These are phyloP conservation scores for Drosophila parabipectinata DNA, from an alignment of 1,140 invertebrate genomes.

Conservation along the genomic window DNA sequence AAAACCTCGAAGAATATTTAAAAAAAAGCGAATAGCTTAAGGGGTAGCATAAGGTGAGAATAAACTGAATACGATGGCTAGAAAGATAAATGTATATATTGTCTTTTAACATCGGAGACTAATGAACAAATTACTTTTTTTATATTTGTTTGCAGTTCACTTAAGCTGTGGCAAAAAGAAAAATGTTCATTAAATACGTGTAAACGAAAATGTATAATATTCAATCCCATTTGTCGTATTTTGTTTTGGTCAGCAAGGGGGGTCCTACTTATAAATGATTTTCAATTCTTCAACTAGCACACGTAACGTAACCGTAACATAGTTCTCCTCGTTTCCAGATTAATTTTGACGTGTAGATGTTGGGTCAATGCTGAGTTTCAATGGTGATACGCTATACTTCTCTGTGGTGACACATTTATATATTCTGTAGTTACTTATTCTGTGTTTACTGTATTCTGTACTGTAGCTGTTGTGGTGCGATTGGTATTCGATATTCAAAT, in stretches of 20 bases:
- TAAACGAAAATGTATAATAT: slow-evolving; percentile 85
- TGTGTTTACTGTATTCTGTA: slow-evolving; percentile 58
- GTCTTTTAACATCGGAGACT: slow-evolving; percentile 49
- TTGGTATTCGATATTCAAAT: slow-evolving; percentile 83
- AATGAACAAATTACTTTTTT: slow-evolving; percentile 80
- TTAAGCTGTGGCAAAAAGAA: slow-evolving; percentile 74
- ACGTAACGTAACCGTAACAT: slow-evolving; percentile 63
- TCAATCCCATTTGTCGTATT: slow-evolving; percentile 83
- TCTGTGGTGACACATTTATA: slow-evolving; percentile 54
- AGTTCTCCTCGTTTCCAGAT: slow-evolving; percentile 45
- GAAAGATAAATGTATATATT: slow-evolving; percentile 34
- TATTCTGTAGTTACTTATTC: slow-evolving; percentile 40
- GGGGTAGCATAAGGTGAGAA: slow-evolving; percentile 52
- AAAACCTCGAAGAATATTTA: slow-evolving; percentile 38
- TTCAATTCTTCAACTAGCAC: slow-evolving; percentile 55
- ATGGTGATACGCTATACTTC: slow-evolving; percentile 77
- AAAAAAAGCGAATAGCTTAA: slow-evolving; percentile 35
- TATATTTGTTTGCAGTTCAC: slow-evolving; percentile 48
- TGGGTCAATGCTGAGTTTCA: slow-evolving; percentile 35
- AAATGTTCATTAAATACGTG: slow-evolving; percentile 84
- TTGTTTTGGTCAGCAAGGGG: slow-evolving; percentile 48
- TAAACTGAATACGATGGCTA: slow-evolving; percentile 51
- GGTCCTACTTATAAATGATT: slow-evolving; percentile 42
- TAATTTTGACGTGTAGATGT: slow-evolving; percentile 4
- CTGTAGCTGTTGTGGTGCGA: slow-evolving; percentile 73